phyloP scores from a whole-genome alignment of 2,113 vertebrate species.

The Harpagus bidentatus region DNA sequence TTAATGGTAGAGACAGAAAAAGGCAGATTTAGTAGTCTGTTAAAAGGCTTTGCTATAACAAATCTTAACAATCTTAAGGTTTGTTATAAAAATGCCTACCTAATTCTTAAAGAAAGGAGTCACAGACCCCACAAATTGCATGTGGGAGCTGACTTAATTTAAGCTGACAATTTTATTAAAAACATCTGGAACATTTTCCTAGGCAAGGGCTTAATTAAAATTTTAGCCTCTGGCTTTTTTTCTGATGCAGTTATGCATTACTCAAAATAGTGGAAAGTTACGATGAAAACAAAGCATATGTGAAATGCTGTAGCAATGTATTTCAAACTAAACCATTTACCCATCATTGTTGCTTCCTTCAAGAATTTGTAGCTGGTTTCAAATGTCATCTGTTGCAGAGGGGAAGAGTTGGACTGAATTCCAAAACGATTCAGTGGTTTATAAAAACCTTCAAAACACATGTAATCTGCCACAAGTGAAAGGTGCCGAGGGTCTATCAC shows the following conservation, averaged over 20 bases:
- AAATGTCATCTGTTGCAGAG: conserved; percentile 98
- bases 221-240: background rate
- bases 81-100: background rate
- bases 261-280: background rate
- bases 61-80: background rate
- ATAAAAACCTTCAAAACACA: conserved; percentile 95
- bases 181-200: background rate
- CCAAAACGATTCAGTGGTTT: conserved; percentile 89
- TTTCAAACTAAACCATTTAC: conserved; percentile 54
- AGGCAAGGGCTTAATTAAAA: background rate
- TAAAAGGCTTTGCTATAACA: background rate
- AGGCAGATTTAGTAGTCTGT: background rate
- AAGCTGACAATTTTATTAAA: conserved; percentile 3
- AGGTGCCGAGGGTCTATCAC: conserved; percentile 92
- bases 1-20: background rate
- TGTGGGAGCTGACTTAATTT: background rate
- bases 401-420: conserved; percentile 91
- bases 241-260: background rate
- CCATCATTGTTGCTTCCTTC: conserved; percentile 89
- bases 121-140: background rate
- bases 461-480: conserved; percentile 96
- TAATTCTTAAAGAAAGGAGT: background rate
- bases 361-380: conserved; percentile 96
- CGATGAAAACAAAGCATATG: background rate
- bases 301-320: background rate